Base-by-base conservation (phyloP, 2,888 invertebrate genomes). In the Eugnorisma glareosa region DNA sequence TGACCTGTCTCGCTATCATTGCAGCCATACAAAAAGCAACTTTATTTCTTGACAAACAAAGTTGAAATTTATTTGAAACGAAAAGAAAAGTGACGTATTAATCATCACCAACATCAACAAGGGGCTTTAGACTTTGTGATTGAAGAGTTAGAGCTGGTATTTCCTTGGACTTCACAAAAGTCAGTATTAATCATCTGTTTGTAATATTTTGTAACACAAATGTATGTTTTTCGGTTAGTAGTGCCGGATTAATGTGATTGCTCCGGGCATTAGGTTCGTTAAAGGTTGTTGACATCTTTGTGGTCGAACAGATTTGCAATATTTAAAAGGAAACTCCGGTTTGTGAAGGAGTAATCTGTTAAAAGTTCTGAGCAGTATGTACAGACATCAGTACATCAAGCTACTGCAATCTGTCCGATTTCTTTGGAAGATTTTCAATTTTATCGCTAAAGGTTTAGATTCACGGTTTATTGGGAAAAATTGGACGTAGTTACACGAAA, bases 191-290 rank as follows among this genome's bases (percentile, higher is more conserved):
- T 91, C 89, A 90, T 81, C 82, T 71, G 80, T 86, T 82, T 89
- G 86, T 90, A 90, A 91, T 90, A 87, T 95, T 94, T 88, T 89
- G 91, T 93, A 94, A 94, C 87, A 71, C 48, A 43, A 89, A 92
- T 92, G 92, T 94, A 77, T 93, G 94, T 95, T 92, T 94, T 90
- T 93, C 93, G 95, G 95, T 95, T 93, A 95, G 92, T 93, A 91
- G 93, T 91, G 90, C 91, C 89, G 76, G 79, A 87, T 83, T 81
- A 67, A 79, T 43, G 51, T 77, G 37, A 43, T 75, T 63, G 70
- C 66, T 72, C 76, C 66, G 85, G 86, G 45, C 84, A 87, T 35
- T 67, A 45, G 70, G 82, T 79, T 81, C 74, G 69, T 75, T 66
- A 75, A 59, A 79, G 87, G 89, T 89, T 77, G 67, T 83, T 89